A percentile compares a stretch with the other conserved stretches of the same genome.
Conservation (phyloP, 1,140 invertebrate species). For the Drosophila tropicalis region DNA sequence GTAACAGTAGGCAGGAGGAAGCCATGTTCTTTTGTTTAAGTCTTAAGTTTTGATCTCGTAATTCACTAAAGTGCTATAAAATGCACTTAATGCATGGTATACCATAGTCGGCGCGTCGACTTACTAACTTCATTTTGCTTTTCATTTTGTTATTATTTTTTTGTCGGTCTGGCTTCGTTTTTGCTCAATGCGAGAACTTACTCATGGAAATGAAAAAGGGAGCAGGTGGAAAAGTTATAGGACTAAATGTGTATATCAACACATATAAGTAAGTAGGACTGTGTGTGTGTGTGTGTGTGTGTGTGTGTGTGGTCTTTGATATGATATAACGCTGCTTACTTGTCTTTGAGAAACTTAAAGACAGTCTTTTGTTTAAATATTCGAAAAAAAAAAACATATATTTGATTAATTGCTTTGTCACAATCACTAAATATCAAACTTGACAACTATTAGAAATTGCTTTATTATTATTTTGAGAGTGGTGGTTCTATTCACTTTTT, state of each 20-base stretch:
- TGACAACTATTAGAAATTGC: neutral
- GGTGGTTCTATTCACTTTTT: neutral
- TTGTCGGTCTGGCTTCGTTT: constrained; percentile 24
- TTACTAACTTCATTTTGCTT: constrained; percentile 40
- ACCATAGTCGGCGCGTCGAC: too few species aligned
- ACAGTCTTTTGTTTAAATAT: too few species aligned
- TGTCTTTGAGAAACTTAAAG: constrained; percentile 5
- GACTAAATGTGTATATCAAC: neutral
- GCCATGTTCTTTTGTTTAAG: too few species aligned
- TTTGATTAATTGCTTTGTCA: too few species aligned
- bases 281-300: constrained; percentile 17
- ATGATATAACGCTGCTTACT: constrained; percentile 31
- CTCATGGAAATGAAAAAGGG: constrained; percentile 75
- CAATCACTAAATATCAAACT: too few species aligned
- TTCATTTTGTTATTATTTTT: constrained; percentile 34
- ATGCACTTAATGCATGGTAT: too few species aligned
- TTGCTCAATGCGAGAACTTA: constrained; percentile 75
- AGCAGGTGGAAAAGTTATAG: constrained; percentile 69
- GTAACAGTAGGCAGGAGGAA: too few species aligned
- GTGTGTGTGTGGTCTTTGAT: neutral
- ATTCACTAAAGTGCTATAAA: too few species aligned
- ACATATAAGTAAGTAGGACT: neutral
- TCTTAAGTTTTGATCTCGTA: too few species aligned
- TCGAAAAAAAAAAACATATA: too few species aligned
- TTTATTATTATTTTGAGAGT: neutral